Evolutionary conservation across 2,113 vertebrate species (phyloP).

Genomic region (Penelope pileata): DNA sequence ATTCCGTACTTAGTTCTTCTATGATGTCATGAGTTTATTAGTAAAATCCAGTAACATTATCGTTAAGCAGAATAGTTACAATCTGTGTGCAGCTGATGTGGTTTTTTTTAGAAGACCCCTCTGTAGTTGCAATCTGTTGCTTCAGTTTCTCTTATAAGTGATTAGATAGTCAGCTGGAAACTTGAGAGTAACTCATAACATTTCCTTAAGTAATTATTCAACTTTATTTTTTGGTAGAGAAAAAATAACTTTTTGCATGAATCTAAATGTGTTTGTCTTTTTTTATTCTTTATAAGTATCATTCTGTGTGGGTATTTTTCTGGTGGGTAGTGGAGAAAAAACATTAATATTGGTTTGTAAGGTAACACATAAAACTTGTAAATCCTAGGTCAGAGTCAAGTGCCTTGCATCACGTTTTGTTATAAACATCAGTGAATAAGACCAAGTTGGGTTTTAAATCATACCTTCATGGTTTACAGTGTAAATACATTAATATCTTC

Average conservation of each 20-base stretch:
- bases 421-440: not conserved
- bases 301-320: not conserved
- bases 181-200: not conserved
- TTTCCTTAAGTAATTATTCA: not conserved
- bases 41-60: not conserved
- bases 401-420: not conserved
- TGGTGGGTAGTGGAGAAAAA: not conserved
- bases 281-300: not conserved
- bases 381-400: not conserved
- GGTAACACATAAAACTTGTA: accelerated
- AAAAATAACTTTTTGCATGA: not conserved
- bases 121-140: not conserved
- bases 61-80: not conserved
- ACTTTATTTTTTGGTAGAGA: too few species aligned
- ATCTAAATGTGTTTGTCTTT: not conserved
- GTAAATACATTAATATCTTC: not conserved
- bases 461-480: not conserved
- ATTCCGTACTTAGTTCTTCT: not conserved
- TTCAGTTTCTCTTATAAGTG: not conserved
- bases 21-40: not conserved
- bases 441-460: not conserved
- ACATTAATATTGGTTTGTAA: not conserved
- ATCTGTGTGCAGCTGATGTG: not conserved
- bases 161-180: not conserved
- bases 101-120: not conserved